phyloP scores from a whole-genome alignment of 2,888 invertebrate species.

The Pandemis corylana region DNA sequence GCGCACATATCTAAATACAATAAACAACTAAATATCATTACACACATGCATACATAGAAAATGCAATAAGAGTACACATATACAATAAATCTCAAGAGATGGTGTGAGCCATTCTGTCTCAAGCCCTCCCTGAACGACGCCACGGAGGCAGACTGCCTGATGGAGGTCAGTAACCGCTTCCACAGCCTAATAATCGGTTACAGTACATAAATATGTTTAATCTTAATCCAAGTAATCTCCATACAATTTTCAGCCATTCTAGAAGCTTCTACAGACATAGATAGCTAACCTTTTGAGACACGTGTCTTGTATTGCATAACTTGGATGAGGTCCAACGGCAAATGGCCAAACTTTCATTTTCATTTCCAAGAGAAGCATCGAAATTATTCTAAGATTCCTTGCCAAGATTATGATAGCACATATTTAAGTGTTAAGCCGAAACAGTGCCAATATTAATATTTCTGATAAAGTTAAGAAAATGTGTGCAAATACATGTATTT shows the following conservation, averaged over 20 bases:
- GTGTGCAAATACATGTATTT: not conserved
- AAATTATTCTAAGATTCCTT: constrained; percentile 7
- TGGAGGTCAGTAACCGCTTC: too few species aligned
- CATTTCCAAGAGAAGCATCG: constrained; percentile 13
- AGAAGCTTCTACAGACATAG: not conserved
- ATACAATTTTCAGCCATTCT: constrained; percentile 4
- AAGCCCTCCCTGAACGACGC: too few species aligned
- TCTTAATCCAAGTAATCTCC: not conserved
- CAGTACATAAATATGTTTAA: too few species aligned
- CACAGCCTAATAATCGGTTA: too few species aligned
- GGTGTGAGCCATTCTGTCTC: too few species aligned
- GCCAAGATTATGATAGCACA: constrained; percentile 7
- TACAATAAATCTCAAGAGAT: too few species aligned
- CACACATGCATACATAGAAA: too few species aligned
- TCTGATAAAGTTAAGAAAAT: not conserved
- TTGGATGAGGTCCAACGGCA: constrained; percentile 27
- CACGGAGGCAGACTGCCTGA: too few species aligned
- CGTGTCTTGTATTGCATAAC: constrained; percentile 36
- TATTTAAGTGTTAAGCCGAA: not conserved
- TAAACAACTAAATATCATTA: too few species aligned
- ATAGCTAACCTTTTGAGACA: constrained; percentile 14
- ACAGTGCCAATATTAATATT: not conserved
- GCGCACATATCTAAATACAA: too few species aligned
- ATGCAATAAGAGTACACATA: too few species aligned
- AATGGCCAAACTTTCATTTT: constrained; percentile 37